phyloP scores from a whole-genome alignment of 2,113 vertebrate species.

The Sinosuthora webbiana region DNA sequence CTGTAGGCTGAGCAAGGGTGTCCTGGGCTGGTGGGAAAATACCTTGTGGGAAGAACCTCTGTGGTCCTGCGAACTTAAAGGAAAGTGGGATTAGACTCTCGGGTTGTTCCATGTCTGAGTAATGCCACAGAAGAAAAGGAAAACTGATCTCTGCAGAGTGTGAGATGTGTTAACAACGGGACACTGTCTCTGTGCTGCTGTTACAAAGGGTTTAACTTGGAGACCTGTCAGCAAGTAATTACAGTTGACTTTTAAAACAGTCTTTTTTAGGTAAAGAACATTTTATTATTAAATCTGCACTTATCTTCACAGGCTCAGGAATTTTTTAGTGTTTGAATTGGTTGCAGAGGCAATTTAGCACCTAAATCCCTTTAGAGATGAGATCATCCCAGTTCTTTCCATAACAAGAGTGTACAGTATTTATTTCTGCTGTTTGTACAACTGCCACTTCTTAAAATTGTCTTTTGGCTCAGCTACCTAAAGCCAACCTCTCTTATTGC shows the following conservation, averaged over 20 bases:
- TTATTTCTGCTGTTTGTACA: not conserved
- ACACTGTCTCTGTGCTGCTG: not conserved
- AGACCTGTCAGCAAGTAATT: conserved; percentile 3
- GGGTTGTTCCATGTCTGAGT: not conserved
- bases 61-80: not conserved
- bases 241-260: not conserved
- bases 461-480: not conserved
- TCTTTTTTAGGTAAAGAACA: not conserved
- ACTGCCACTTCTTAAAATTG: not conserved
- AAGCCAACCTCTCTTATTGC: not conserved
- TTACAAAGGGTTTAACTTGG: not conserved
- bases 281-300: not conserved
- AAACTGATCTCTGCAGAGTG: not conserved
- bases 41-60: not conserved
- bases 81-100: not conserved
- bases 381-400: not conserved
- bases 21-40: not conserved
- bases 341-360: not conserved
- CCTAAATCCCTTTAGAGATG: conserved; percentile 2
- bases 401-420: not conserved
- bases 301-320: not conserved
- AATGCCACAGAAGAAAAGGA: not conserved
- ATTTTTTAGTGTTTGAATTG: not conserved
- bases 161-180: not conserved
- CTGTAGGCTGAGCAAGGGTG: not conserved